Percentiles rank a stretch among this genome's conserved stretches.
These are phyloP conservation scores for Leptopilina drosophilae DNA, from an alignment of 2,888 invertebrate species.

Conservation along the genomic window DNA sequence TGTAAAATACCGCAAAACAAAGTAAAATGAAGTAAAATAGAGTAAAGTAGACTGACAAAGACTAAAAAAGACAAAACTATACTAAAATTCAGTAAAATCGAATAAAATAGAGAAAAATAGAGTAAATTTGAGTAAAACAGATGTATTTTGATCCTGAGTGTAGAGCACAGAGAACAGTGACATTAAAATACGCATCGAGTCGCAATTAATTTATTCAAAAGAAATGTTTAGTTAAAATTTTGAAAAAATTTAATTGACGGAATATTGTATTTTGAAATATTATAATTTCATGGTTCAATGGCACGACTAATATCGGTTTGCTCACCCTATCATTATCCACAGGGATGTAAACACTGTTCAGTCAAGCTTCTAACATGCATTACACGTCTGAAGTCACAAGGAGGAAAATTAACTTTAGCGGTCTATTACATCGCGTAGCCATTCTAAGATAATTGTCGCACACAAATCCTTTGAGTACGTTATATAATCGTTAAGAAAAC, in stretches of 20 bases:
- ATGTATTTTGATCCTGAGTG: too few relatives aligned
- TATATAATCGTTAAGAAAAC: not conserved
- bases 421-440: constrained; percentile 6
- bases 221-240: too few relatives aligned
- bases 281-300: constrained; percentile 31
- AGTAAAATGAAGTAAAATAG: too few relatives aligned
- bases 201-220: too few relatives aligned
- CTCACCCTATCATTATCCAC: constrained; percentile 35
- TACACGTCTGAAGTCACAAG: constrained; percentile 33
- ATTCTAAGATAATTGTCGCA: constrained; percentile 1
- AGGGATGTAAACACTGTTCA: constrained; percentile 32
- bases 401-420: constrained; percentile 31
- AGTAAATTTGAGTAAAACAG: too few relatives aligned
- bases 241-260: not conserved
- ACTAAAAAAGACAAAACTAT: too few relatives aligned
- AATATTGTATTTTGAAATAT: constrained; percentile 19
- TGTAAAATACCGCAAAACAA: too few relatives aligned
- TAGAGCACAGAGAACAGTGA: too few relatives aligned
- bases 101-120: too few relatives aligned
- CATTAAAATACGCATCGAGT: too few relatives aligned
- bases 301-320: constrained; percentile 25
- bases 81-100: too few relatives aligned
- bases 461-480: not conserved
- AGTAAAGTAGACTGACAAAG: too few relatives aligned
- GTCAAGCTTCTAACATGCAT: constrained; percentile 36